Evolutionary conservation across 35 echinoderm and acorn worm genomes (phyloP).

Genomic region (Eucidaris tribuloides): DNA sequence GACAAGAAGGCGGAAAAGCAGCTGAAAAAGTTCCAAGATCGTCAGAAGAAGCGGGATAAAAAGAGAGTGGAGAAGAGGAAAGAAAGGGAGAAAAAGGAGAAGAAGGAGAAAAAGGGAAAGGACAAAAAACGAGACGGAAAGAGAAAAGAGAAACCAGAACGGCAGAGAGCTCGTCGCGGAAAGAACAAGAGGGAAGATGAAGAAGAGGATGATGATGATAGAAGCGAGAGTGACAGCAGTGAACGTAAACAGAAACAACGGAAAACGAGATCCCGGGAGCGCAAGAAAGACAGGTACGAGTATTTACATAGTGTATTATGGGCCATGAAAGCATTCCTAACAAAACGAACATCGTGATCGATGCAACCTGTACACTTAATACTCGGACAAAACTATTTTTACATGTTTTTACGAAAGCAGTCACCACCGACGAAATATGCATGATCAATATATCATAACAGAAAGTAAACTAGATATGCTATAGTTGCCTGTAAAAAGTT

Average conservation of each 20-base stretch:
- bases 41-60: background rate
- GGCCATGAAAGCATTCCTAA: too few relatives aligned
- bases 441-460: too few relatives aligned
- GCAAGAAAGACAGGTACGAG: too few relatives aligned
- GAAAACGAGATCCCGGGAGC: too few relatives aligned
- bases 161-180: background rate
- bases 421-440: too few relatives aligned
- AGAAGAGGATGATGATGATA: constrained; percentile 2
- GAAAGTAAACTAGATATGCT: too few relatives aligned
- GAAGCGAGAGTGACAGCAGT: background rate
- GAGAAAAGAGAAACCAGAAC: background rate
- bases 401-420: too few relatives aligned
- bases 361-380: too few relatives aligned
- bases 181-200: constrained; percentile 15
- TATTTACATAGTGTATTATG: too few relatives aligned
- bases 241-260: background rate
- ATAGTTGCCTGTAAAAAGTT: too few relatives aligned
- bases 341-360: too few relatives aligned
- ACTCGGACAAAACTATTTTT: too few relatives aligned
- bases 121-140: constrained; percentile 11
- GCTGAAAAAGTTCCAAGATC: constrained; percentile 31
- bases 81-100: constrained; percentile 1
- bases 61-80: background rate
- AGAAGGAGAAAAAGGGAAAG: constrained; percentile 34
- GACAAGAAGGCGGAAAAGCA: constrained; percentile 38